These are phyloP conservation scores for Yponomeuta malinellus DNA, from an alignment of 2,888 invertebrate genomes.

Conservation along the genomic window DNA sequence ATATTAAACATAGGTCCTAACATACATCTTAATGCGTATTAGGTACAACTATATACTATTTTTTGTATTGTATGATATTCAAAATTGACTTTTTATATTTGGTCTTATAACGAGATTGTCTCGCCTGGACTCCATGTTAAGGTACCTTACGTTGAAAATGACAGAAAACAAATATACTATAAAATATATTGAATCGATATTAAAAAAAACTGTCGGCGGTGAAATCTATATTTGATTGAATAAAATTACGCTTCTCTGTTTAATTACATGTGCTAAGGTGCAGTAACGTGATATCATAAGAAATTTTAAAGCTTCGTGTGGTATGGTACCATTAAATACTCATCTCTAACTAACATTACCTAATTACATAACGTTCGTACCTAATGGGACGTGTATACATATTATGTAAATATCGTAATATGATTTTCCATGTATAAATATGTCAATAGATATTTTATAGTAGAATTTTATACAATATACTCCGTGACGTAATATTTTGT, in stretches of 20 bases:
- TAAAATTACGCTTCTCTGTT: slow-evolving; percentile 28
- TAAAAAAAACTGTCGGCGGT: neutral
- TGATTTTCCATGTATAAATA: slow-evolving; percentile 71
- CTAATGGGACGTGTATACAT: slow-evolving; percentile 76
- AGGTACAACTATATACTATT: slow-evolving; percentile 1
- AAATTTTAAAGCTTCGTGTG: slow-evolving; percentile 76
- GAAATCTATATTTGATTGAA: slow-evolving; percentile 5
- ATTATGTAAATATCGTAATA: slow-evolving; percentile 70
- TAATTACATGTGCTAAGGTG: slow-evolving; percentile 67
- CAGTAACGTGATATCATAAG: slow-evolving; percentile 70
- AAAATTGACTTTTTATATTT: slow-evolving; percentile 68
- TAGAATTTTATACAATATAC: slow-evolving; percentile 1
- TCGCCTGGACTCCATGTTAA: slow-evolving; percentile 22
- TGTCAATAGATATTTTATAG: slow-evolving; percentile 56
- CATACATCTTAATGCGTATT: slow-evolving; percentile 54
- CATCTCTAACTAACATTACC: slow-evolving; percentile 68
- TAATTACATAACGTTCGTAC: slow-evolving; percentile 74
- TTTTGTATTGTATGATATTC: slow-evolving; percentile 51
- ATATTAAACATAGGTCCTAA: slow-evolving; percentile 34
- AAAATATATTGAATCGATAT: neutral
- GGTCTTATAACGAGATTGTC: slow-evolving; percentile 55
- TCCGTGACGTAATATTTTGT: slow-evolving; percentile 55
- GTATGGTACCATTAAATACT: slow-evolving; percentile 58
- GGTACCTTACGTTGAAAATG: neutral
- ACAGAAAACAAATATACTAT: neutral